Evolutionary conservation across 2,113 vertebrate genomes (phyloP).

Genomic region (Eolophus roseicapilla): DNA sequence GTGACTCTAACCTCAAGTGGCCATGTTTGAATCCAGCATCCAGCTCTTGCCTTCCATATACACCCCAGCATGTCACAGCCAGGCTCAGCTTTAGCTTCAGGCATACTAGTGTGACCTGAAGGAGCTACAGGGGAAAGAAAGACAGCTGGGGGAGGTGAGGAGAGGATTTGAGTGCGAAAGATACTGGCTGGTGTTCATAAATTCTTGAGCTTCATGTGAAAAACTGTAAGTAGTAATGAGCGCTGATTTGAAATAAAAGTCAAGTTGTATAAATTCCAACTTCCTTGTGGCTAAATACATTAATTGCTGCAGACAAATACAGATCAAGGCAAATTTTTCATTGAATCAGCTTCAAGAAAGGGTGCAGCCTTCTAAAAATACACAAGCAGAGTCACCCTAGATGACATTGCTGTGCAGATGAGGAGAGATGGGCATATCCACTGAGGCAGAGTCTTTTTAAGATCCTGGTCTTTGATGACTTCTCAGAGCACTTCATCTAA

Average conservation of each 20-base stretch:
- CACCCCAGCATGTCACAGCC: background rate
- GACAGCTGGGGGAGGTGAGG: background rate
- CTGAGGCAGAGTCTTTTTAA: too few species aligned
- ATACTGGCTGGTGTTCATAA: background rate
- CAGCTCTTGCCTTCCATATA: background rate
- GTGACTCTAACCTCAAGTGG: background rate
- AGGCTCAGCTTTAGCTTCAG: background rate
- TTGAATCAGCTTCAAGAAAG: slow-evolving; percentile 27
- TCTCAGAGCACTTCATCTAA: background rate
- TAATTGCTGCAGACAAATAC: slow-evolving; percentile 14
- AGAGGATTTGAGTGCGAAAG: too few species aligned
- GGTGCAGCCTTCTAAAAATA: slow-evolving; percentile 33
- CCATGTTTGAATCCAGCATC: background rate
- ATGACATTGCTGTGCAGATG: background rate
- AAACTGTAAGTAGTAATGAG: background rate
- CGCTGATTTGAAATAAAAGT: background rate
- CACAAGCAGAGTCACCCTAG: background rate
- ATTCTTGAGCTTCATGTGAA: background rate
- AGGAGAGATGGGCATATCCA: background rate
- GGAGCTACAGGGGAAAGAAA: rapidly evolving
- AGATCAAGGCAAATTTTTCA: slow-evolving; percentile 23
- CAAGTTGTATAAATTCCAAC: background rate
- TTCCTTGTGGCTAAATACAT: background rate
- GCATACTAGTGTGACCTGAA: too few species aligned
- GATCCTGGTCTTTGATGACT: background rate